Percentiles rank a stretch among this genome's conserved stretches.
phyloP scores from a whole-genome alignment of 1,140 invertebrate genomes.

The Triops longicaudatus region DNA sequence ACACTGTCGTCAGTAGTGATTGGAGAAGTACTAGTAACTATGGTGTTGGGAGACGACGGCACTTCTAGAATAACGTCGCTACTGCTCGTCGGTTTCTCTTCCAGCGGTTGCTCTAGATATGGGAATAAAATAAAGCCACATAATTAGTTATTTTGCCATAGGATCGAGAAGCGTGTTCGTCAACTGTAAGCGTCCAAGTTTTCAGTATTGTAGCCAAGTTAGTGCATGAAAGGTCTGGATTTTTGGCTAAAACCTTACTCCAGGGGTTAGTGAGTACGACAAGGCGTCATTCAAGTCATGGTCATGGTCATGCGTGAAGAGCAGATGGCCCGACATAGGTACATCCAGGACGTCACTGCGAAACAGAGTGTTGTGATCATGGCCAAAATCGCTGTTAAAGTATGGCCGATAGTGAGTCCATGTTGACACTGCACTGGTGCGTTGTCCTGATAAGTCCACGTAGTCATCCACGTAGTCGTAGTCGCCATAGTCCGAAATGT shows the following conservation, averaged over 20 bases:
- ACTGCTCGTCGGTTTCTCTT: neutral
- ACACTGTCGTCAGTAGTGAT: neutral
- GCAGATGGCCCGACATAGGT: slow-evolving; percentile 26
- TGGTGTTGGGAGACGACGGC: neutral
- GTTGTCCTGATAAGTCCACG: neutral
- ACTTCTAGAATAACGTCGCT: neutral
- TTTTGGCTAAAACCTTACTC: neutral
- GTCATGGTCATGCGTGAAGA: neutral
- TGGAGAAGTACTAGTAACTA: neutral
- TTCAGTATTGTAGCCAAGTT: neutral
- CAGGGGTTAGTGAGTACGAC: neutral
- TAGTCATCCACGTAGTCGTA: neutral
- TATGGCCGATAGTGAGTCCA: slow-evolving; percentile 5
- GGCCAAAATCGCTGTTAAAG: neutral
- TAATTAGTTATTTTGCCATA: neutral
- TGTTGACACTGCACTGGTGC: neutral
- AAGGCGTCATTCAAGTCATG: neutral
- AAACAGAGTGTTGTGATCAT: slow-evolving; percentile 3
- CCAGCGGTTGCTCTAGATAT: neutral
- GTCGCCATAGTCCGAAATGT: neutral
- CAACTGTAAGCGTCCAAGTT: neutral
- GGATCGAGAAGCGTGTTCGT: neutral
- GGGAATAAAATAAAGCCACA: neutral
- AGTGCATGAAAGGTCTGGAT: neutral
- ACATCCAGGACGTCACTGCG: slow-evolving; percentile 27